Evolutionary conservation across 2,113 vertebrate species (phyloP).

Genomic region (Pimephales promelas): DNA sequence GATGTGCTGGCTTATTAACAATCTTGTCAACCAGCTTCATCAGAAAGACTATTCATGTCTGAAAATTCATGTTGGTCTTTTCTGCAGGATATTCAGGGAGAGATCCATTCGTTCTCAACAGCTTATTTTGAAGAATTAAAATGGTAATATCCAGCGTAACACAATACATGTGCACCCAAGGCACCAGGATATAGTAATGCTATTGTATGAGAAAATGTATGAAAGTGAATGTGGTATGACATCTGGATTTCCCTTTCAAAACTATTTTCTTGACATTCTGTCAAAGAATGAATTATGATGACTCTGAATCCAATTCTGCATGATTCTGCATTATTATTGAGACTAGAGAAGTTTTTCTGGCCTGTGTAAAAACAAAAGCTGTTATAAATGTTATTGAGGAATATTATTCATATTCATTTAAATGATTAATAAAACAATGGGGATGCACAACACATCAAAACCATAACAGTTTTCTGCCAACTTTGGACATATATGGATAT

Average conservation of each 20-base stretch:
- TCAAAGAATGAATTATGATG: slow-evolving; percentile 3
- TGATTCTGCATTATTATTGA: background rate
- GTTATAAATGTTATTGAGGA: background rate
- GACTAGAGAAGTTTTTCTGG: background rate
- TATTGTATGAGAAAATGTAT: slow-evolving; percentile 3
- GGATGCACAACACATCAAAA: background rate
- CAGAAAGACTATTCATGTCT: background rate
- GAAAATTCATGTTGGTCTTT: background rate
- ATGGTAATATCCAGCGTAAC: background rate
- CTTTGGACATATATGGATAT: background rate
- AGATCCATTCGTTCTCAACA: background rate
- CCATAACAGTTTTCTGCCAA: background rate
- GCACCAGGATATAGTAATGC: background rate
- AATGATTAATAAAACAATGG: background rate
- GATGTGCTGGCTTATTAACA: background rate
- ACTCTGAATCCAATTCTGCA: background rate
- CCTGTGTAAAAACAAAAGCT: background rate
- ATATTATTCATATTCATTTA: background rate
- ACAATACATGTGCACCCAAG: background rate
- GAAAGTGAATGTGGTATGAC: slow-evolving; percentile 15
- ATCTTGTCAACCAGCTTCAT: background rate
- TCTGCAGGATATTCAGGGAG: background rate
- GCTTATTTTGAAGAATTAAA: slow-evolving; percentile 16
- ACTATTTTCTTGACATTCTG: slow-evolving; percentile 2
- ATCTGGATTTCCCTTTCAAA: background rate